Conservation (phyloP, 2,113 vertebrate species). For the Aegotheles bennettii region DNA sequence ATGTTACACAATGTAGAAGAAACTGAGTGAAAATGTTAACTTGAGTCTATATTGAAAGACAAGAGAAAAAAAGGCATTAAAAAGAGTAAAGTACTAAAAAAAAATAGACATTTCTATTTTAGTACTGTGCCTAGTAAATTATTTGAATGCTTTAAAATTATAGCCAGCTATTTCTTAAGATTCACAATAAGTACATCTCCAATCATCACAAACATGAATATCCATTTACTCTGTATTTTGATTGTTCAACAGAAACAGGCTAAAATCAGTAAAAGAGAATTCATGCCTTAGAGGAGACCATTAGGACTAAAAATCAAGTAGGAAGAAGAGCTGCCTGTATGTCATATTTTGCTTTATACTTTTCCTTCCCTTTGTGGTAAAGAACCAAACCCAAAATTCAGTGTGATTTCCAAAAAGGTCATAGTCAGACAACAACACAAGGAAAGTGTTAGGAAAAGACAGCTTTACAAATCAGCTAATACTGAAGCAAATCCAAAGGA, state of each 20-base stretch:
- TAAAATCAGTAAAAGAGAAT: background rate
- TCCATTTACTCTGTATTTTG: conserved; percentile 6
- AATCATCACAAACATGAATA: background rate
- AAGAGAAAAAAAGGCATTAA: background rate
- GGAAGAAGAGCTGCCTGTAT: conserved; percentile 32
- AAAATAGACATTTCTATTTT: background rate
- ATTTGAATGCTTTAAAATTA: background rate
- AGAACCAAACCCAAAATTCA: background rate
- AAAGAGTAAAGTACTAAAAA: background rate
- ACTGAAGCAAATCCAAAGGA: background rate
- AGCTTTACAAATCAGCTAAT: background rate
- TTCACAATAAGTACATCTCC: background rate
- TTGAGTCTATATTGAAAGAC: background rate
- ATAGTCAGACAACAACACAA: background rate
- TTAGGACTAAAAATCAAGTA: background rate
- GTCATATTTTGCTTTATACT: background rate
- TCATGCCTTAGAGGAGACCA: background rate
- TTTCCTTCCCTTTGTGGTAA: background rate
- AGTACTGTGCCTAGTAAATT: background rate
- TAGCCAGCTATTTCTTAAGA: background rate
- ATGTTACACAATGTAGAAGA: fast-evolving
- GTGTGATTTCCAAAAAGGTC: background rate
- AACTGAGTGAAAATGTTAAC: background rate
- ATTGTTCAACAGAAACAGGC: background rate
- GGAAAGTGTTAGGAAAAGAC: background rate